Evolutionary conservation across 2,113 vertebrate genomes (phyloP).

Genomic region (Morone chrysops): DNA sequence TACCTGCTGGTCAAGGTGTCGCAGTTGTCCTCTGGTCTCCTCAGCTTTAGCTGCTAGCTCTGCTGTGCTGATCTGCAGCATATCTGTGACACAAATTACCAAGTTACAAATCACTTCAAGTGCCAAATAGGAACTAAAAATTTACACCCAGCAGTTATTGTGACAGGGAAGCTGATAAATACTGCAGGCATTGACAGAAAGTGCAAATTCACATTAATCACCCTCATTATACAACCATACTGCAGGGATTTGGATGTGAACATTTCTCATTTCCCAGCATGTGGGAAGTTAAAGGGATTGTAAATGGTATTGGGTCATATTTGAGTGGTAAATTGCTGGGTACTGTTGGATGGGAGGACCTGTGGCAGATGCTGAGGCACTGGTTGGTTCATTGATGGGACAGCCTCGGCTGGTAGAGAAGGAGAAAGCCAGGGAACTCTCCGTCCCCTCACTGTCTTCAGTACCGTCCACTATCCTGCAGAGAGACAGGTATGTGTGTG

Average conservation of each 20-base stretch:
- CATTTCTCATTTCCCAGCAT: constrained; percentile 10
- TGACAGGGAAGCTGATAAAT: constrained; percentile 9
- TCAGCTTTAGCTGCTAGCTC: constrained; percentile 83
- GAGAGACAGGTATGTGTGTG: background rate
- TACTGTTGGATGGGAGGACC: constrained; percentile 54
- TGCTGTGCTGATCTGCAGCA: constrained; percentile 75
- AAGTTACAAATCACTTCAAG: constrained; percentile 37
- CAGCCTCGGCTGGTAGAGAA: constrained; percentile 66
- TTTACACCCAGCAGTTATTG: constrained; percentile 16
- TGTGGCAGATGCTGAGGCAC: constrained; percentile 68
- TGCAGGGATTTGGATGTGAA: constrained; percentile 10
- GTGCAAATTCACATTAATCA: constrained; percentile 41
- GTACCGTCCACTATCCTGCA: constrained; percentile 83
- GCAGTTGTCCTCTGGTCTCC: constrained; percentile 82
- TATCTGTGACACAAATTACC: constrained; percentile 69
- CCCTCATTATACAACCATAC: background rate
- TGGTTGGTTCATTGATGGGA: constrained; percentile 55
- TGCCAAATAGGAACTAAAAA: background rate
- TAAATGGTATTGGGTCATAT: background rate
- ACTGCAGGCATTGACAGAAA: background rate
- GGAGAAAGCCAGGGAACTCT: constrained; percentile 70
- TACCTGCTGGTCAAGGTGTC: constrained; percentile 83
- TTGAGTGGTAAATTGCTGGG: background rate
- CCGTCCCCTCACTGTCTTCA: constrained; percentile 75
- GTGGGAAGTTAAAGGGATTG: background rate